Base-by-base conservation (phyloP, 2,113 vertebrate species). In the Rhinolophus sinicus region DNA sequence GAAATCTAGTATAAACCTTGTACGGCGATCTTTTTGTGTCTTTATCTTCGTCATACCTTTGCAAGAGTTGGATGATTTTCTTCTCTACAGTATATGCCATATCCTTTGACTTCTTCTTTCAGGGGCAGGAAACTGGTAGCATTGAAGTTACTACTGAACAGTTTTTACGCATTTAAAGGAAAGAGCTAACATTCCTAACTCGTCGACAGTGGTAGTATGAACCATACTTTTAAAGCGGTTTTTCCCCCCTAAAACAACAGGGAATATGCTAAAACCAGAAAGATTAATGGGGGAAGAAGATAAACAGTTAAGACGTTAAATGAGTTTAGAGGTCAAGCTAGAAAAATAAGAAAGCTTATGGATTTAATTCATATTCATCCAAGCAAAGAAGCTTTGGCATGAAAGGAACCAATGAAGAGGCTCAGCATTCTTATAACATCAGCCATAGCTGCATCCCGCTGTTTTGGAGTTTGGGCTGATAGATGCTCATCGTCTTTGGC, bases 271-370 rank as follows among this genome's bases (percentile, higher is more conserved):
- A 96, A 97, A 92, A 69, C 93, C 47, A 90, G 95, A 93, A 96
- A 97, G 96, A 92, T 70, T 93, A 58, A 87, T 93, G 93, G 47
- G 24, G 83, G 92, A 18, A 56, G 67, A 94, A 88, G 81, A 92
- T 96, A 93, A 97, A 97, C 77, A 92, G 50, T 86, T 95, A 92
- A 96, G 94, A 97, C 40, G 22, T 96, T 96, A 97, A 97, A 95
- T 96, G 94, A 98, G 97, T 98, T 98, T 98, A 98, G 94, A 98
- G 97, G 98, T 98, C 98, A 98, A 97, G 91, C 96, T 98, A 97
- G 98, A 96, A 98, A 97, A 98, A 98, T 97, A 98, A 98, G 97
- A 98, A 97, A 97, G 98, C 97, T 98, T 99, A 98, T 97, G 98
- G 97, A 96, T 98, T 98, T 98, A 98, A 98, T 98, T 98, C 97